A percentile compares a stretch with the other conserved stretches of the same genome.
These are phyloP conservation scores for Neotoma lepida DNA, from an alignment of 2,113 vertebrate genomes.

Conservation along the genomic window DNA sequence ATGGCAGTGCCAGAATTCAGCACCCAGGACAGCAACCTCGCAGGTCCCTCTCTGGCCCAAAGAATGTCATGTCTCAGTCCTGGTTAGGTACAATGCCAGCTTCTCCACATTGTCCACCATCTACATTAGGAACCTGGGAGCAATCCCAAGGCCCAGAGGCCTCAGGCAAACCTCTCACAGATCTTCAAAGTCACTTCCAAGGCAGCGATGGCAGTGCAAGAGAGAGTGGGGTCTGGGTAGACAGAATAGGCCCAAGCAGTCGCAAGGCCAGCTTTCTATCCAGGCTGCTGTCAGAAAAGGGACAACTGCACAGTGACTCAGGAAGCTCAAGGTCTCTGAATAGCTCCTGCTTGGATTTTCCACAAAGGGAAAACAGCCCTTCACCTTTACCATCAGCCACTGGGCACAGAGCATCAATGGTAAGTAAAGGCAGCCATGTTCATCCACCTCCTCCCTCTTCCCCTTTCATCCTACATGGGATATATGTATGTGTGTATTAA, in stretches of 20 bases:
- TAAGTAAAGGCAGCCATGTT: conserved; percentile 84
- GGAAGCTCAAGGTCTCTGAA: conserved; percentile 84
- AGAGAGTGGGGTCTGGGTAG: conserved; percentile 86
- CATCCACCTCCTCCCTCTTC: background rate
- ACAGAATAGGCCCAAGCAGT: conserved; percentile 85
- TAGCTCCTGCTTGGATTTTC: conserved; percentile 83
- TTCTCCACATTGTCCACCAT: conserved; percentile 59
- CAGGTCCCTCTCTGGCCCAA: conserved; percentile 82
- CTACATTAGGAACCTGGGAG: conserved; percentile 58
- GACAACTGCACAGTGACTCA: conserved; percentile 82
- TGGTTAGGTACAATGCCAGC: conserved; percentile 36
- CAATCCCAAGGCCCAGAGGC: conserved; percentile 66
- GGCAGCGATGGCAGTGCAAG: conserved; percentile 83
- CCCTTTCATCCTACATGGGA: background rate
- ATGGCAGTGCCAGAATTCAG: conserved; percentile 75
- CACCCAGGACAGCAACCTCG: conserved; percentile 79
- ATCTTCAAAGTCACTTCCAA: conserved; percentile 85
- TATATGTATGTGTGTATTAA: background rate
- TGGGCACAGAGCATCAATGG: conserved; percentile 93
- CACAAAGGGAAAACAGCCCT: conserved; percentile 84
- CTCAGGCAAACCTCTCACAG: conserved; percentile 79
- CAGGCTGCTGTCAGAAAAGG: conserved; percentile 87
- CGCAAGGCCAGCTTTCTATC: conserved; percentile 92
- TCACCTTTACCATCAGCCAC: conserved; percentile 82
- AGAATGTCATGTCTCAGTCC: conserved; percentile 77